Percentiles rank a stretch among this genome's conserved stretches.
phyloP scores from a whole-genome alignment of 2,113 vertebrate genomes.

The Pelusios castaneus region DNA sequence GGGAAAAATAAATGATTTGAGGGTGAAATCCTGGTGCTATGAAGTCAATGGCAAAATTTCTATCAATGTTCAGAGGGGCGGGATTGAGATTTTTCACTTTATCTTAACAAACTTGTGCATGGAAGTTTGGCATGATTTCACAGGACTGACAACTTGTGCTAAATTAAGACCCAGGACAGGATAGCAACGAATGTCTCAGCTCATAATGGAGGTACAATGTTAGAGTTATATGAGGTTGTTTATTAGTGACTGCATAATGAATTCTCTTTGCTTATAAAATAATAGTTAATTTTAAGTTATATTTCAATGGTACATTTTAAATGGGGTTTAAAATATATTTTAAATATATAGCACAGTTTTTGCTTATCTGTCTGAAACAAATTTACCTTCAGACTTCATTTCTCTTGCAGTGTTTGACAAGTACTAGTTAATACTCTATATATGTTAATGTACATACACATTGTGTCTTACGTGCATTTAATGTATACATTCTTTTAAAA shows the following conservation, averaged over 20 bases:
- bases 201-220: background rate
- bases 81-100: background rate
- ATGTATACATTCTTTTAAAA: background rate
- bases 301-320: conserved; percentile 9
- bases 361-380: background rate
- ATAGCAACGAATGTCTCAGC: background rate
- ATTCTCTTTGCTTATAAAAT: background rate
- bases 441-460: background rate
- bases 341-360: background rate
- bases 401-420: background rate
- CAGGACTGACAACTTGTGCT: background rate
- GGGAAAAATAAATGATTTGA: background rate
- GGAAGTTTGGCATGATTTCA: background rate
- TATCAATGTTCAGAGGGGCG: background rate
- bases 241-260: background rate
- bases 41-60: background rate
- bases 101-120: background rate
- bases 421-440: background rate
- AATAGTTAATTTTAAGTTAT: conserved; percentile 10
- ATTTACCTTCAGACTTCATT: background rate
- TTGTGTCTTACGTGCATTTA: background rate
- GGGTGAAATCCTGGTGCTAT: background rate
- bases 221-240: background rate
- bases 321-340: background rate
- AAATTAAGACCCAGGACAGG: background rate